Evolutionary conservation across 2,797 vertebrate genomes (phyloP), one percentile per base, ranked within the genome.

Genomic region (Hippopotamyrus pictus): DNA sequence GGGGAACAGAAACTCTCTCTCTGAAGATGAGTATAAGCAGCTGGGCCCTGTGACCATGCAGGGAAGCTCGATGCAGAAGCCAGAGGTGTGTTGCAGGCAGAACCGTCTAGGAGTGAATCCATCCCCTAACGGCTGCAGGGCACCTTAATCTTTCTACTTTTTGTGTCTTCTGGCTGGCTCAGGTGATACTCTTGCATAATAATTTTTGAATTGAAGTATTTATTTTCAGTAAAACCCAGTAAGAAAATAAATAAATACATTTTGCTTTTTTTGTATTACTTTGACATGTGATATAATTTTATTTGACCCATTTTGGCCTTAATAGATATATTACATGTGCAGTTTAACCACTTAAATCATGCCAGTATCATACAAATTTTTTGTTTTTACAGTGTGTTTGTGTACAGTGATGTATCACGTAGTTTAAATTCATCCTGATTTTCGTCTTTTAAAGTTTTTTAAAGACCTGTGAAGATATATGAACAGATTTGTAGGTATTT

Each of bases 111-210:
- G 59, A 12, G 25, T 53, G 29, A 7, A 50, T 37, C 19, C 17
- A 83, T 22, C n/a, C 46, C 44, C 11, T 44, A 29, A 53, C 5
- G 19, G 65, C 19, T 41, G 22, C 53, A 57, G 51, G 46, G 12
- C 22, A 53, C 62, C 14, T 51, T 29, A 7, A 76, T 76, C n/a
- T 50, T 79, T n/a, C 54, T 93, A 94, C 95, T 95, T 95, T 93
- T 96, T 94, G 88, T 88, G 92, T 96, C 90, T 92, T 96, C 97
- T 98, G 97, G 96, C 98, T 97, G 98, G 97, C 94, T 97, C 97
- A 97, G 97, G 96, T 93, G 93, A 90, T 93, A 37, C 86, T 89
- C 86, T 90, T 90, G 86, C 90, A 92, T 90, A 92, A 90, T 33
- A 50, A 41, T 37, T 89, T 88, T 51, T 84, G 48, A 90, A 90